Evolutionary conservation across 1,140 invertebrate species (phyloP), one percentile per base, ranked within the genome.

Genomic region (Olivierus martensii): DNA sequence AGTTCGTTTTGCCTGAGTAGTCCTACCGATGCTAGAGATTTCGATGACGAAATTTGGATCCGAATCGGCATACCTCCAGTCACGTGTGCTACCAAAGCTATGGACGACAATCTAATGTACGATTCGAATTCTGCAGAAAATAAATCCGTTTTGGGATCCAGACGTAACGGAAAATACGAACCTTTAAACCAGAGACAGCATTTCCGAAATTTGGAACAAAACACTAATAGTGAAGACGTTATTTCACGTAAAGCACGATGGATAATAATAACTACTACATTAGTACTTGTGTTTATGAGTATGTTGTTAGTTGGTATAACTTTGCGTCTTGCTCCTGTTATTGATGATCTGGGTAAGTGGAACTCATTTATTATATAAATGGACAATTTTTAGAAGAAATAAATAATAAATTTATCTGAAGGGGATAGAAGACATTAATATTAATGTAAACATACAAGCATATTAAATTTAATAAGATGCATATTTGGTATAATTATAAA

Each of bases 291-390:
- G 14, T 79, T 87, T 56, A 84, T 89, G 73, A 88, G 86, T 63
- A 76, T 91, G 56, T 72, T 90, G 49, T 71, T 90, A 17, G 86
- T 91, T n/a, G 87, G 86, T 2, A 79, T 89, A 38, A 91, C 87
- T 0, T 71, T 91, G 3, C 71, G 86, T 36, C 87, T 91, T 83
- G 87, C 87, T 3, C 87, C 87, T 1, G 79, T 91, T 47, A 91
- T 91, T 59, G 87, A 91, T 65, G 85, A 90, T 64, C 87, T 91
- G 80, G 87, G 87, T 91, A 68, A 83, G 83, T 79, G 9, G 9
- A 6, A 28, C 9, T 6, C 9, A 28, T 28, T 6, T 1, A 2
- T 28, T 28, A 28, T 28, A 28, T 28, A 28, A 6, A 28, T 2
- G 28, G 9, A 28, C 28, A 28, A 4, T 28, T 28, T 28, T 28